These are phyloP conservation scores for Piezodorus guildinii DNA, from an alignment of 1,140 invertebrate genomes.

Conservation along the genomic window DNA sequence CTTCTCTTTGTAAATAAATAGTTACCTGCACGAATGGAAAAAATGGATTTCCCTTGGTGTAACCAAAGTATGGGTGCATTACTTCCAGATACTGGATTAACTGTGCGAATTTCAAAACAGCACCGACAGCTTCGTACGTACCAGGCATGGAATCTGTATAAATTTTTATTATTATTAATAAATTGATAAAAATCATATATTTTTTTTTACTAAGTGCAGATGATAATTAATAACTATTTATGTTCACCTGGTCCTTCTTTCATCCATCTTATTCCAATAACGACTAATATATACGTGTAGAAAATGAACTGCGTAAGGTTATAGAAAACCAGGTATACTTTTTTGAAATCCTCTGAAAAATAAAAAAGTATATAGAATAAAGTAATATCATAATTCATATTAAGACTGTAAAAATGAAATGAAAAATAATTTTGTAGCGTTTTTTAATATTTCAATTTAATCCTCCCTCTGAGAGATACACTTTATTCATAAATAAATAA, in stretches of 20 bases:
- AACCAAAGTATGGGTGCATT: slow-evolving; percentile 77
- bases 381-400: too few species aligned
- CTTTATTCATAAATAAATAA: too few species aligned
- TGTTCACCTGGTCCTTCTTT: slow-evolving; percentile 54
- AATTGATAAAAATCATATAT: background rate
- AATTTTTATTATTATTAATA: slow-evolving; percentile 4
- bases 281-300: slow-evolving; percentile 62
- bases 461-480: too few species aligned
- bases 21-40: slow-evolving; percentile 41
- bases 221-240: slow-evolving; percentile 2
- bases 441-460: too few species aligned
- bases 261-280: slow-evolving; percentile 61
- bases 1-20: too few species aligned
- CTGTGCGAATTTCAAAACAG: slow-evolving; percentile 70
- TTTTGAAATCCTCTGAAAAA: slow-evolving; percentile 61
- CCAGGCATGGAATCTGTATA: slow-evolving; percentile 51
- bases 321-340: slow-evolving; percentile 78
- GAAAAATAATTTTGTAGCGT: too few species aligned
- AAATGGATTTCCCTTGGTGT: slow-evolving; percentile 60
- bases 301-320: slow-evolving; percentile 86
- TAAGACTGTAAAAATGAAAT: too few species aligned
- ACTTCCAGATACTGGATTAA: slow-evolving; percentile 76
- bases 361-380: slow-evolving; percentile 27
- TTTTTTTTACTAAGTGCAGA: background rate
- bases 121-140: slow-evolving; percentile 64